Evolutionary conservation across 2,113 vertebrate species (phyloP).

Genomic region (Antennarius striatus): DNA sequence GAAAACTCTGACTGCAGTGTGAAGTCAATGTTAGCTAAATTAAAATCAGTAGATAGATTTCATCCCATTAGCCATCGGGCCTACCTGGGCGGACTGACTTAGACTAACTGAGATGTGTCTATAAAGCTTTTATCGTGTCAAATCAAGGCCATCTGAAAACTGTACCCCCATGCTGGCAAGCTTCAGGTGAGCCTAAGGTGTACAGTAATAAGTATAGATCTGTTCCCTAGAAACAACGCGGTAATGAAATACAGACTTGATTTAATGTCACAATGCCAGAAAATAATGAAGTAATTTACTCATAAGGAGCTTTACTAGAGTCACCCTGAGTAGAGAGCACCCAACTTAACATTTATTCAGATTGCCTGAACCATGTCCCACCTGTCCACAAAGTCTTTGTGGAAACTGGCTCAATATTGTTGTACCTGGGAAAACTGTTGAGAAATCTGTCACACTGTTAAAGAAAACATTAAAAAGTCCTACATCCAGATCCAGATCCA

Average conservation of each 20-base stretch:
- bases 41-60: constrained; percentile 10
- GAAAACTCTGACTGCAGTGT: constrained; percentile 25
- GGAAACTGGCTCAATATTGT: no score
- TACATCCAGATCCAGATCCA: no score
- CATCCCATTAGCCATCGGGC: neutral
- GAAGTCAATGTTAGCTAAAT: constrained; percentile 1
- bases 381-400: no score
- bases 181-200: no score
- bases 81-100: no score
- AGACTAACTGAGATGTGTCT: neutral
- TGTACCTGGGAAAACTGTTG: no score
- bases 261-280: constrained; percentile 23
- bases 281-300: constrained; percentile 20
- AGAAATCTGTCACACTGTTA: no score
- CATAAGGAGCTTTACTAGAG: neutral
- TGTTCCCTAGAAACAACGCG: constrained; percentile 33
- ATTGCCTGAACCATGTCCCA: no score
- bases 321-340: neutral
- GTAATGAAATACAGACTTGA: constrained; percentile 47
- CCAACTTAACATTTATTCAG: no score
- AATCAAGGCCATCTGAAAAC: neutral
- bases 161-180: no score
- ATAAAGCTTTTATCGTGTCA: neutral
- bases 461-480: no score
- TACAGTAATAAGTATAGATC: constrained; percentile 31